Percentiles rank a stretch among this genome's conserved stretches.
These are phyloP conservation scores for Notolabrus celidotus DNA, from an alignment of 2,797 vertebrate genomes.

Conservation along the genomic window DNA sequence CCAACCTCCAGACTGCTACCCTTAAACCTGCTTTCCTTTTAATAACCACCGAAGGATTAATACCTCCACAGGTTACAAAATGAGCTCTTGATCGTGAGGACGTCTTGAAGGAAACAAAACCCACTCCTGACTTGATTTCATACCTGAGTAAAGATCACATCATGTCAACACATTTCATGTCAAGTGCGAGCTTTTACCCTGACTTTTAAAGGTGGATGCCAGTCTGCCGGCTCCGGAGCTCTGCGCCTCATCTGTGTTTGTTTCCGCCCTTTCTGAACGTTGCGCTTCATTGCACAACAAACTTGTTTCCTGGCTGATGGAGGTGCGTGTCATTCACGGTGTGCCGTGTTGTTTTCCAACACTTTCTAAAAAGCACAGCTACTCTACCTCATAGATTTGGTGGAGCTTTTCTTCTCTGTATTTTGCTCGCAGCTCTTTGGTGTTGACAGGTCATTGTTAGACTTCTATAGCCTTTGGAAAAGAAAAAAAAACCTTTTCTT, in stretches of 20 bases:
- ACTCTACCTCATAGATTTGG: background rate
- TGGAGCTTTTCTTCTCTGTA: background rate
- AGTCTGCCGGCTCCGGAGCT: background rate
- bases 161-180: constrained; percentile 11
- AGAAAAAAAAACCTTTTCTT: background rate
- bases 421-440: constrained; percentile 4
- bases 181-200: background rate
- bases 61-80: too few relatives aligned
- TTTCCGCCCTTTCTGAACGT: background rate
- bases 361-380: constrained; percentile 3
- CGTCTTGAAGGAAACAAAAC: too few relatives aligned
- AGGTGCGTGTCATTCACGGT: constrained; percentile 5
- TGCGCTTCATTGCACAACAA: constrained; percentile 19
- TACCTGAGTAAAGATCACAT: too few relatives aligned
- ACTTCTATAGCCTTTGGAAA: background rate
- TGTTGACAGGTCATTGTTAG: background rate
- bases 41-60: background rate
- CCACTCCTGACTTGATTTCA: background rate
- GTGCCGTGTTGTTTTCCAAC: constrained; percentile 11
- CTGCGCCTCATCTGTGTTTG: background rate
- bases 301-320: constrained; percentile 36
- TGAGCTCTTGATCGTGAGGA: too few relatives aligned
- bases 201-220: background rate
- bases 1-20: background rate
- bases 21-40: too few relatives aligned